These are phyloP conservation scores for Nezara viridula DNA, from an alignment of 2,888 invertebrate genomes.

Conservation along the genomic window DNA sequence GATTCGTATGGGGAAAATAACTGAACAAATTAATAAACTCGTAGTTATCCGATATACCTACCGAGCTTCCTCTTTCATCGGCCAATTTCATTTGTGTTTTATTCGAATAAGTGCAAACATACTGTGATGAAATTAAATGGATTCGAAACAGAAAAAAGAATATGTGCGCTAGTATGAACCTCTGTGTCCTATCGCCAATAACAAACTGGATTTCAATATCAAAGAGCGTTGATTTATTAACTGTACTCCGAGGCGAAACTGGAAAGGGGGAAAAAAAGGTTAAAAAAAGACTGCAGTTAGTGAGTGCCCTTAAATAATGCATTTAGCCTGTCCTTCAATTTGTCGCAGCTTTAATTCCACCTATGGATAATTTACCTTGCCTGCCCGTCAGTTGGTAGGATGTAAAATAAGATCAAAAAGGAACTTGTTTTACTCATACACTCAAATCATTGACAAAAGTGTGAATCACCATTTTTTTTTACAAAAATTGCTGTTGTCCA, in stretches of 20 bases:
- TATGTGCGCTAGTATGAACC: not conserved
- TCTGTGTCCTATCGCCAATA: not conserved
- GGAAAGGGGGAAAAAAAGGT: not conserved
- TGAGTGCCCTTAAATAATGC: not conserved
- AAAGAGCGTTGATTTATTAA: constrained; percentile 17
- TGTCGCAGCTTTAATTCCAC: not conserved
- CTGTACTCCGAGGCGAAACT: not conserved
- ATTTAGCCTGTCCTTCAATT: not conserved
- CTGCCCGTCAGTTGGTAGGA: too few species aligned
- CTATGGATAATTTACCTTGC: not conserved
- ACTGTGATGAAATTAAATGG: not conserved
- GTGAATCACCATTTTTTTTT: too few species aligned
- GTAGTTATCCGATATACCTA: not conserved
- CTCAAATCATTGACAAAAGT: too few species aligned
- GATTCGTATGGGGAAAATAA: not conserved
- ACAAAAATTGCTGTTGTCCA: too few species aligned
- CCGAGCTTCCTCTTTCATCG: not conserved
- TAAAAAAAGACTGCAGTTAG: not conserved
- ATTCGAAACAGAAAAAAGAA: constrained; percentile 1
- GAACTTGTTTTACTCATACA: too few species aligned
- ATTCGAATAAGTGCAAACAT: not conserved
- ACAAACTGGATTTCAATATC: constrained; percentile 44
- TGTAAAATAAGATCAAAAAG: too few species aligned
- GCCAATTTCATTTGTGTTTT: not conserved
- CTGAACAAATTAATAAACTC: not conserved